Evolutionary conservation across 2,888 invertebrate genomes (phyloP).

Genomic region (Aleiodes testaceus): DNA sequence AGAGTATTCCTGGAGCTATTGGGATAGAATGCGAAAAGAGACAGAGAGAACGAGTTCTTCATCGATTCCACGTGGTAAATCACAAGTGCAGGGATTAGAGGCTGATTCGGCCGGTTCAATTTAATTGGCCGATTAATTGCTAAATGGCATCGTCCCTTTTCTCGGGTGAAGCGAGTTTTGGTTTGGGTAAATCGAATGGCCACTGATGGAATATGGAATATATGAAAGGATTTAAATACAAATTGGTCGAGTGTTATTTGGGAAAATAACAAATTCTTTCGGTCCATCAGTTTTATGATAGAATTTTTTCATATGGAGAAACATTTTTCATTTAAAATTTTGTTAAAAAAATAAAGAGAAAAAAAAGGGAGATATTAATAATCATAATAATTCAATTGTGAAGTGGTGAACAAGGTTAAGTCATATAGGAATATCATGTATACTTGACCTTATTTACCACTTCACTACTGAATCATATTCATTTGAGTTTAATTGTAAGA

Average conservation of each 20-base stretch:
- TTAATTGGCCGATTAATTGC: conserved; percentile 73
- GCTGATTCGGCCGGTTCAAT: conserved; percentile 70
- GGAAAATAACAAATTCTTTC: background rate
- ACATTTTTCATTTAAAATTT: too few species aligned
- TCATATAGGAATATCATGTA: too few species aligned
- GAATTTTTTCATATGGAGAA: too few species aligned
- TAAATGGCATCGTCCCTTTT: conserved; percentile 62
- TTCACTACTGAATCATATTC: too few species aligned
- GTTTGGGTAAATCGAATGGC: conserved; percentile 36
- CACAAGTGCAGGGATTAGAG: conserved; percentile 59
- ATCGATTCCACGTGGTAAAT: conserved; percentile 43
- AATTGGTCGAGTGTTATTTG: conserved; percentile 54
- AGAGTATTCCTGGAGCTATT: background rate
- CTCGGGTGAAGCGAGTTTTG: conserved; percentile 46
- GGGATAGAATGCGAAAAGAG: background rate
- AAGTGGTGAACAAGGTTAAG: too few species aligned
- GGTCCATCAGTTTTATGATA: too few species aligned
- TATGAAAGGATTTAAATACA: conserved; percentile 70
- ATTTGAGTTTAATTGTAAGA: too few species aligned
- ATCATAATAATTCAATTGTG: too few species aligned
- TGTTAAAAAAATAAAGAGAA: too few species aligned
- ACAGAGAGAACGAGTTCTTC: conserved; percentile 22
- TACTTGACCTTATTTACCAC: too few species aligned
- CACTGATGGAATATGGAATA: conserved; percentile 69
- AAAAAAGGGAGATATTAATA: too few species aligned